Base-by-base conservation (phyloP, 2,113 vertebrate species). In the Heterochromis multidens region DNA sequence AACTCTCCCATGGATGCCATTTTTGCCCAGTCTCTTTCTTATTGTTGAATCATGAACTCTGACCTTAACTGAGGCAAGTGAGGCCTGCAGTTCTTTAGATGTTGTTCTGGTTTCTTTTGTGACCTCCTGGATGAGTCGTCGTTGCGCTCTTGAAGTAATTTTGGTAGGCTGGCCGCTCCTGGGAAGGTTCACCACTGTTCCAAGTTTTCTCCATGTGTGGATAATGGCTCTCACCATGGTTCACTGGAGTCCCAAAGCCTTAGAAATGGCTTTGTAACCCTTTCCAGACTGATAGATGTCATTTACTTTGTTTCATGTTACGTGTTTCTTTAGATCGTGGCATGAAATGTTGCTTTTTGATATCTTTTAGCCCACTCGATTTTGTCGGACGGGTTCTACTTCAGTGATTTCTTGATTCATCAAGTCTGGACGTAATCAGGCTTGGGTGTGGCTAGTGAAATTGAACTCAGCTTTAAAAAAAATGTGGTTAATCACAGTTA, bases 141-240 rank as follows among this genome's bases (percentile, higher is more conserved):
- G 33, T 27, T 33, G 29, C 11, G 19, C 59, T 61, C 33, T 61
- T 61, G 29, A 10, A 61, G 16, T 61, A 33, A 61, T 0, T 1
- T 1, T 61, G 1, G 29, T 61, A 6, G 29, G 60, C 60, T 5
- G 33, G 60, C 60, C 29, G 33, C 0, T 33, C 60, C 0, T 61
- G 60, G 60, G 60, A 33, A 61, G 17, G 60, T 61, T 61, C 29
- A 0, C 60, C 9, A 33, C 1, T 9, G 0, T 61, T 61, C 11
- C 21, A 37, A 23, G 2, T 65, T 21, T 65, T 65, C n/a, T n/a
- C n/a, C n/a, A n/a, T n/a, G n/a, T n/a, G 62, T 65, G 37, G 62
- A 65, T 40, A 37, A 65, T 0, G 62, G 62, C 3, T 2, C 1
- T 40, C 13, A 37, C 11, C 21, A 7, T 14, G 62, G 37, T 65